Conservation (phyloP, 2,797 vertebrate genomes). For the Gallinago stenura region DNA sequence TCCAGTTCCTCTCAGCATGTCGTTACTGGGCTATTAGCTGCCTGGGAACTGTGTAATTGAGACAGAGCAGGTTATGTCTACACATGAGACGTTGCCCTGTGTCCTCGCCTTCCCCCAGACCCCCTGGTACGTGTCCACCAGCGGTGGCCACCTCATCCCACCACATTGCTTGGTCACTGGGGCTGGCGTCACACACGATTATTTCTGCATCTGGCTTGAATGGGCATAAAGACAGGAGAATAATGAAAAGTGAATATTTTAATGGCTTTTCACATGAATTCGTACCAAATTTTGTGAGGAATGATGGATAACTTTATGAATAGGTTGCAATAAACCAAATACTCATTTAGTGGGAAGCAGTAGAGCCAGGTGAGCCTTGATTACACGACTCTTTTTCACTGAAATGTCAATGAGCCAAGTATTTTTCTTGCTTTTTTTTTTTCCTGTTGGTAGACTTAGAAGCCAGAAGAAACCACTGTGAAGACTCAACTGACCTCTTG, state of each 20-base stretch:
- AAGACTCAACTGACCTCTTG: not conserved
- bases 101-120: not conserved
- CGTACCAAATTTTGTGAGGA: not conserved
- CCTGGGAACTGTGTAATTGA: not conserved
- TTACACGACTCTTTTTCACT: not conserved
- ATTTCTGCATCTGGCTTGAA: not conserved
- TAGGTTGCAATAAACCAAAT: not conserved
- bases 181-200: fast-evolving
- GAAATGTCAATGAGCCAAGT: not conserved
- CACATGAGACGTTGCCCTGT: fast-evolving
- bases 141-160: fast-evolving
- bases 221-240: not conserved
- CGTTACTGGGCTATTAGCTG: not conserved
- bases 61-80: not conserved
- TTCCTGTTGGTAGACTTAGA: not conserved
- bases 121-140: fast-evolving
- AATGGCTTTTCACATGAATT: not conserved
- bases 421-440: not conserved
- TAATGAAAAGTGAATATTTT: not conserved
- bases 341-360: not conserved
- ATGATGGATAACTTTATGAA: not conserved
- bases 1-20: not conserved
- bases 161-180: fast-evolving
- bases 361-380: not conserved
- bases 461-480: not conserved